These are phyloP conservation scores for Halyomorpha halys DNA, from an alignment of 1,140 invertebrate species.

Conservation along the genomic window DNA sequence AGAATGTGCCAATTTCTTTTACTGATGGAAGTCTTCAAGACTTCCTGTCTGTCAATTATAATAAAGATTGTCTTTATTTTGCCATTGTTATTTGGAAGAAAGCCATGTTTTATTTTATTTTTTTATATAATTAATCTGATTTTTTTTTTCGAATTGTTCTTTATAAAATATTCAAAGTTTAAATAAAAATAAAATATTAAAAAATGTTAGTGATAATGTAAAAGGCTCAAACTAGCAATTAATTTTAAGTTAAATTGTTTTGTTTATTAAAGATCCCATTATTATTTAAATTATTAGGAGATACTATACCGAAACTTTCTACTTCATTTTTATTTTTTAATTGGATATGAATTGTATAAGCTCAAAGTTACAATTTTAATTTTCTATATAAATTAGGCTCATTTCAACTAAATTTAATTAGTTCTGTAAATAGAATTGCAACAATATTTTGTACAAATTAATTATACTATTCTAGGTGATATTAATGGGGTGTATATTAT, in stretches of 20 bases:
- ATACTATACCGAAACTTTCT: neutral
- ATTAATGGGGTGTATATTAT: slow-evolving; percentile 15
- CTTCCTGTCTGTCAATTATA: too few species aligned
- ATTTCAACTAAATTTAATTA: slow-evolving; percentile 19
- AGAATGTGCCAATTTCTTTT: too few species aligned
- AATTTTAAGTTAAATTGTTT: neutral
- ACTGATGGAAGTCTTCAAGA: too few species aligned
- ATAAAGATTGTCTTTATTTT: too few species aligned
- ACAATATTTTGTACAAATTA: slow-evolving; percentile 20
- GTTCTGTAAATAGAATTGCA: slow-evolving; percentile 19
- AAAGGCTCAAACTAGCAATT: slow-evolving; percentile 16
- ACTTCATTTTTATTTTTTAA: slow-evolving; percentile 15
- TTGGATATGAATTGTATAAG: slow-evolving; percentile 2
- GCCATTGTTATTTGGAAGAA: too few species aligned
- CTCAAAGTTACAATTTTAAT: slow-evolving; percentile 10
- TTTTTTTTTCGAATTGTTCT: neutral
- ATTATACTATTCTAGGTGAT: slow-evolving; percentile 11
- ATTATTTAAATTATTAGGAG: too few species aligned
- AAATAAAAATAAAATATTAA: slow-evolving; percentile 1
- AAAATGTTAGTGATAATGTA: neutral
- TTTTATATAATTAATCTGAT: neutral
- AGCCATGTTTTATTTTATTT: neutral
- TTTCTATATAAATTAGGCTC: slow-evolving; percentile 19
- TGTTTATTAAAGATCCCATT: neutral
- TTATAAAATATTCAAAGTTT: neutral